A percentile compares a stretch with the other conserved stretches of the same genome.
phyloP scores from a whole-genome alignment of 2,113 vertebrate genomes.

The Varanus salvator region DNA sequence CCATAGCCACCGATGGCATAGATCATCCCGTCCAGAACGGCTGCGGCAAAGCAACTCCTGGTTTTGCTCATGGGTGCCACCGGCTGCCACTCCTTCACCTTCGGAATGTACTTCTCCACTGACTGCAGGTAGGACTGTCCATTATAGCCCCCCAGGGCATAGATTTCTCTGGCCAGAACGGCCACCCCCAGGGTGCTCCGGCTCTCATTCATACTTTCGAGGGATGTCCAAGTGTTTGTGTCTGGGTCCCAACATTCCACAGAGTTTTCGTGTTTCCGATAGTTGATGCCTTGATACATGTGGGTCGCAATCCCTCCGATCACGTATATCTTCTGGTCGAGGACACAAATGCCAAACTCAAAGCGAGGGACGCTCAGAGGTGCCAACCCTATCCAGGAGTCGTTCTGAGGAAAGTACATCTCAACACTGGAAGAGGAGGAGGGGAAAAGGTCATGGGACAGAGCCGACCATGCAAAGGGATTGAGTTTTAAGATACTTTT shows the following conservation, averaged over 20 bases:
- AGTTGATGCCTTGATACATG: conserved; percentile 91
- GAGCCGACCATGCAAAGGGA: rapidly evolving
- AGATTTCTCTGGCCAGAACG: conserved; percentile 93
- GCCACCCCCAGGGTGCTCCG: conserved; percentile 92
- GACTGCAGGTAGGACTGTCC: conserved; percentile 95
- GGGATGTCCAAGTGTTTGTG: conserved; percentile 92
- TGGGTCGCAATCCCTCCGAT: conserved; percentile 96
- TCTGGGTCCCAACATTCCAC: conserved; percentile 98
- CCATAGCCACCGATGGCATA: conserved; percentile 97
- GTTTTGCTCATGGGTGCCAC: conserved; percentile 96
- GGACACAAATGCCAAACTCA: conserved; percentile 93
- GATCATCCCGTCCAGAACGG: conserved; percentile 94
- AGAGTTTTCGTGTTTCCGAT: conserved; percentile 92
- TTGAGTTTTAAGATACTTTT: background rate
- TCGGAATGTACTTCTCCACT: conserved; percentile 96
- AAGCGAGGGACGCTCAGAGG: conserved; percentile 92
- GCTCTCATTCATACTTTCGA: conserved; percentile 92
- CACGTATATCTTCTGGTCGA: conserved; percentile 95
- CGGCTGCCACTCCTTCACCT: conserved; percentile 92
- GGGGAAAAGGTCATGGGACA: background rate
- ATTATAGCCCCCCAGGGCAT: conserved; percentile 94
- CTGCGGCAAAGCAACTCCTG: conserved; percentile 94
- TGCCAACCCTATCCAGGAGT: conserved; percentile 97
- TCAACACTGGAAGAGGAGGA: conserved; percentile 84
- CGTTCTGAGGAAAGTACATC: conserved; percentile 98